A percentile compares a stretch with the other conserved stretches of the same genome.
Evolutionary conservation across 1,140 invertebrate genomes (phyloP).

Genomic region (Cherax quadricarinatus): DNA sequence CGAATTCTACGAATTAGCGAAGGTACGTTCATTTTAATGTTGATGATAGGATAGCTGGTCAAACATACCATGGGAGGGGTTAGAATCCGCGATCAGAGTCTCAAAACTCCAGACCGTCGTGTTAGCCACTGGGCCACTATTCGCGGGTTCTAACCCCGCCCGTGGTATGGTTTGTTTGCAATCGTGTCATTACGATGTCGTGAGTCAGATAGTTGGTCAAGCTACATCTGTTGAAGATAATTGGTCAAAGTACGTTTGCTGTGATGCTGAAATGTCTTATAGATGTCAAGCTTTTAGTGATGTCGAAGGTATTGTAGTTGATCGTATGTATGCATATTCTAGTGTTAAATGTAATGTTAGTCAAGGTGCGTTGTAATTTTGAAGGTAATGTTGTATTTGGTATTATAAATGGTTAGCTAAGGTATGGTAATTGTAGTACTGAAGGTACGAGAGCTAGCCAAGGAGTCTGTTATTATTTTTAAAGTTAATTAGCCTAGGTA

Average conservation of each 20-base stretch:
- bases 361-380: too few relatives aligned
- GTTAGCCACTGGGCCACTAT: too few relatives aligned
- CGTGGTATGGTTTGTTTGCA: too few relatives aligned
- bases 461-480: too few relatives aligned
- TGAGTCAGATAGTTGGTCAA: not conserved
- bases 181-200: too few relatives aligned
- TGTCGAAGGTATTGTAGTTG: not conserved
- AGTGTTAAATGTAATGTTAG: too few relatives aligned
- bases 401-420: not conserved
- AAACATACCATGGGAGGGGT: too few relatives aligned
- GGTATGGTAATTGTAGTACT: not conserved
- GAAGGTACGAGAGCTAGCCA: not conserved
- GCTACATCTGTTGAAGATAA: not conserved
- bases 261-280: not conserved
- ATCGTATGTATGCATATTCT: too few relatives aligned
- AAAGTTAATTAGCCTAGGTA: not conserved
- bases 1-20: slow-evolving; percentile 98
- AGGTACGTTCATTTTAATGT: slow-evolving; percentile 76
- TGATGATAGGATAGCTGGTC: not conserved
- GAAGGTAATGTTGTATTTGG: not conserved
- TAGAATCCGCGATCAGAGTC: too few relatives aligned
- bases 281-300: not conserved
- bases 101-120: too few relatives aligned
- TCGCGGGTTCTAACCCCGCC: too few relatives aligned
- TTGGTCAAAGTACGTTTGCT: not conserved